Evolutionary conservation across 2,797 vertebrate genomes (phyloP).

Genomic region (Dendrocincla tyrannina): DNA sequence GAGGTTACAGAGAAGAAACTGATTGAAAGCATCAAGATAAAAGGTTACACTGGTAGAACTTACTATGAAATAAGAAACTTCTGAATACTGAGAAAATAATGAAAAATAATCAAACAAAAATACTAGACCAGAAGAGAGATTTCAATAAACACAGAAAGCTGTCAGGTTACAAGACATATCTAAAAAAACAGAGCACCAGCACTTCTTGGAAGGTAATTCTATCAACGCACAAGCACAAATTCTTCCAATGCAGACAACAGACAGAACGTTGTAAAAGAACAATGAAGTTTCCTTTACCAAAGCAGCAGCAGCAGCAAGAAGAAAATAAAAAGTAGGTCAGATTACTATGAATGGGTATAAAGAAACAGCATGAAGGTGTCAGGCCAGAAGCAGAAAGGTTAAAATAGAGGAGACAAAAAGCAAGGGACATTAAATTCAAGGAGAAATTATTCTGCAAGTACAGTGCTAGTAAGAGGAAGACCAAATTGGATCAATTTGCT

Average conservation of each 20-base stretch:
- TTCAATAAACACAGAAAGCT: not conserved
- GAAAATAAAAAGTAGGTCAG: conserved; percentile 45
- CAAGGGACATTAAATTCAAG: not conserved
- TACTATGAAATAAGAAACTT: not conserved
- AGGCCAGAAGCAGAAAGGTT: not conserved
- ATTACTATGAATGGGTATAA: conserved; percentile 4
- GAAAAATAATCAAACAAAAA: not conserved
- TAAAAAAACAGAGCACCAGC: not conserved
- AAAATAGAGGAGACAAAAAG: not conserved
- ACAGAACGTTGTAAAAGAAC: not conserved
- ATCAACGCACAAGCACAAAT: not conserved
- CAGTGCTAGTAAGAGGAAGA: not conserved
- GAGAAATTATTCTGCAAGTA: not conserved
- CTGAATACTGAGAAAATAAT: not conserved
- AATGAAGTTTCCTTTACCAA: not conserved
- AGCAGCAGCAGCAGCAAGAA: not conserved
- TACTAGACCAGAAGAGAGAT: not conserved
- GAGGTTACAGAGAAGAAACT: not conserved
- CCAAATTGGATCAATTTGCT: not conserved
- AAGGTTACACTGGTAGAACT: not conserved
- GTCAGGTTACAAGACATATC: not conserved
- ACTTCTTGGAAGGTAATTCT: not conserved
- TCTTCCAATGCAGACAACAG: not conserved
- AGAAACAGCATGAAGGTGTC: conserved; percentile 9
- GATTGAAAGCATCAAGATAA: not conserved